Percentiles rank a stretch among this genome's conserved stretches.
phyloP scores from a whole-genome alignment of 2,888 invertebrate species.

The Drosophila recens region DNA sequence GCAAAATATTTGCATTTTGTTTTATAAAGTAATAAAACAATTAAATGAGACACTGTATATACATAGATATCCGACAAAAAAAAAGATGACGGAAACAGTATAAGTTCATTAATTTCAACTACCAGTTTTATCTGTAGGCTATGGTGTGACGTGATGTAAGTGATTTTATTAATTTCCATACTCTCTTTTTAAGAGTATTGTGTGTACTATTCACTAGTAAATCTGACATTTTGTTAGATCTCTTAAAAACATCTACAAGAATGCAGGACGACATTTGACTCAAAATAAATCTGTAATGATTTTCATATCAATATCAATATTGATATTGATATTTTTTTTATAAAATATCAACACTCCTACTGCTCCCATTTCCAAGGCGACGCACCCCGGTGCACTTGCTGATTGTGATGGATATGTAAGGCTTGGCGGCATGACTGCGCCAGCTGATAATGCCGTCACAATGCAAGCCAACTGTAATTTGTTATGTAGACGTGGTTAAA shows the following conservation, averaged over 20 bases:
- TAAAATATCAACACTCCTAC: not conserved
- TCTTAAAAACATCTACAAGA: no score
- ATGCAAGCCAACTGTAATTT: slow-evolving; percentile 74
- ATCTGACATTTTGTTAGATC: no score
- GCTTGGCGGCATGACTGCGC: slow-evolving; percentile 21
- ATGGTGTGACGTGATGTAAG: no score
- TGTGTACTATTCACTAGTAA: no score
- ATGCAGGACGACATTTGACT: no score
- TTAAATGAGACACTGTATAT: no score
- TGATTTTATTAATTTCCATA: no score
- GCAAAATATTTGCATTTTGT: no score
- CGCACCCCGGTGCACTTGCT: slow-evolving; percentile 54
- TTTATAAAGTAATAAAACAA: no score
- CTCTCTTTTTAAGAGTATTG: no score
- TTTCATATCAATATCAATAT: not conserved
- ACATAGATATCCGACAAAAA: not conserved
- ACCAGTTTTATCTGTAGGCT: slow-evolving; percentile 65
- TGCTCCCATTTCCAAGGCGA: slow-evolving; percentile 1
- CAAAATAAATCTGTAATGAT: no score
- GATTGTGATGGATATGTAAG: slow-evolving; percentile 75
- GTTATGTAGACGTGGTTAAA: slow-evolving; percentile 79
- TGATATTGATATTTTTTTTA: not conserved
- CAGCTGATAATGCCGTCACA: slow-evolving; percentile 78
- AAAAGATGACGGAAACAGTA: slow-evolving; percentile 61
- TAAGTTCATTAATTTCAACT: slow-evolving; percentile 80